A percentile compares a stretch with the other conserved stretches of the same genome.
Evolutionary conservation across 1,140 invertebrate genomes (phyloP).

Genomic region (Drosophila repleta): DNA sequence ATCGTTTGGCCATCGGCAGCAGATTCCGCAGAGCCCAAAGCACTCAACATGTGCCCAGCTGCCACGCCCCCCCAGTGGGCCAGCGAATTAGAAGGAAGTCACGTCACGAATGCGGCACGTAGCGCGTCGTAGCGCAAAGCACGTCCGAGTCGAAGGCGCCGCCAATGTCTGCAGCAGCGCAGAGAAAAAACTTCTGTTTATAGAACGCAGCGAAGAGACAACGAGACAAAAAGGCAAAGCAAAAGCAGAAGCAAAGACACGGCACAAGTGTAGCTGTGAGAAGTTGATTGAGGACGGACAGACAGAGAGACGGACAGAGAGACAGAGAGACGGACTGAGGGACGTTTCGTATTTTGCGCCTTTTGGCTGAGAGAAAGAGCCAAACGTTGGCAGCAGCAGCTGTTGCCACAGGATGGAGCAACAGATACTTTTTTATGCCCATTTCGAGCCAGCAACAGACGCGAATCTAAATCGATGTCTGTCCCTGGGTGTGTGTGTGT

Average conservation of each 20-base stretch:
- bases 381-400: constrained; percentile 72
- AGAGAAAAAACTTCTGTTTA: constrained; percentile 63
- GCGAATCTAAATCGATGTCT: not conserved
- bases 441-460: constrained; percentile 35
- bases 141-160: constrained; percentile 64
- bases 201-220: constrained; percentile 46
- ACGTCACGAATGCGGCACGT: constrained; percentile 76
- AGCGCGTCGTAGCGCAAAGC: constrained; percentile 51
- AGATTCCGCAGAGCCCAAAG: constrained; percentile 2
- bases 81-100: constrained; percentile 70
- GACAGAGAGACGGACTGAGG: constrained; percentile 27
- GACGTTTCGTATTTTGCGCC: constrained; percentile 61
- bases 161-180: constrained; percentile 52
- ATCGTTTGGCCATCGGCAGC: not conserved
- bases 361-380: constrained; percentile 51
- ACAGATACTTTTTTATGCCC: constrained; percentile 70
- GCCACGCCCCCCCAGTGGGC: constrained; percentile 31
- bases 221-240: constrained; percentile 37
- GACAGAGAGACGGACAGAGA: not conserved
- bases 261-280: constrained; percentile 65
- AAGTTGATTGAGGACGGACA: constrained; percentile 66
- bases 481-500: constrained; percentile 29
- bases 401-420: constrained; percentile 73
- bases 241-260: constrained; percentile 28
- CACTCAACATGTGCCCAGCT: too few relatives aligned